Evolutionary conservation across 2,888 invertebrate species (phyloP), one percentile per base, ranked within the genome.

Genomic region (Heliconius cydno): DNA sequence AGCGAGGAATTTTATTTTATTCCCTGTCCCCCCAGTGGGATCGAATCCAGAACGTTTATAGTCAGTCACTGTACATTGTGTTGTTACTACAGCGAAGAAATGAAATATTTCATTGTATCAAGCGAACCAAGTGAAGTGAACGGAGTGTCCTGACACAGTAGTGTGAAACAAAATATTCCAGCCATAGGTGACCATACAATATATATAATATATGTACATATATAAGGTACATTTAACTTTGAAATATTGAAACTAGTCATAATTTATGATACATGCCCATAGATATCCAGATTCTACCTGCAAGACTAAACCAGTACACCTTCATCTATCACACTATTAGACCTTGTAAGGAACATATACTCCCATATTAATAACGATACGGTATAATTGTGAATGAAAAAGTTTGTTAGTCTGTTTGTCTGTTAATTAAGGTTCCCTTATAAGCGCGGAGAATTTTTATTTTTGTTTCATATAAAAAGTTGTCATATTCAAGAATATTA

Each of bases 391-490:
- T 75, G 46, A 82, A 63, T 79, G 78, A 82, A 82, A 82, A 80
- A 82, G 74, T 80, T 76, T 78, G 81, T 80, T 78, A 81, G 80
- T 77, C 30, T 77, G 80, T 82, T 67, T 63, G 75, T 72, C 38
- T 60, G 78, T 77, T 82, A 78, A 82, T 82, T 82, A 82, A 74
- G 77, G 70, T 34, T 25, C n/a, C 82, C 81, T 74, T 82, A 80
- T 81, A 76, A 19, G 80, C 63, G 25, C 6, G 28, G 22, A 65
- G 46, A 22, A 75, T 73, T 60, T 73, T 60, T 73, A 72, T 60
- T 34, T 7, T 34, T 73, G 7, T 60, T 38, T 38, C 7, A 41
- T 68, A 68, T 68, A 25, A 70, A 46, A 70, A 68, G n/a, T n/a
- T 68, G n/a, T 38, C n/a, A 41, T 68, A 41, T n/a, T 68, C 12